A percentile compares a stretch with the other conserved stretches of the same genome.
phyloP scores from a whole-genome alignment of 2,797 vertebrate species.

The Valencia hispanica region DNA sequence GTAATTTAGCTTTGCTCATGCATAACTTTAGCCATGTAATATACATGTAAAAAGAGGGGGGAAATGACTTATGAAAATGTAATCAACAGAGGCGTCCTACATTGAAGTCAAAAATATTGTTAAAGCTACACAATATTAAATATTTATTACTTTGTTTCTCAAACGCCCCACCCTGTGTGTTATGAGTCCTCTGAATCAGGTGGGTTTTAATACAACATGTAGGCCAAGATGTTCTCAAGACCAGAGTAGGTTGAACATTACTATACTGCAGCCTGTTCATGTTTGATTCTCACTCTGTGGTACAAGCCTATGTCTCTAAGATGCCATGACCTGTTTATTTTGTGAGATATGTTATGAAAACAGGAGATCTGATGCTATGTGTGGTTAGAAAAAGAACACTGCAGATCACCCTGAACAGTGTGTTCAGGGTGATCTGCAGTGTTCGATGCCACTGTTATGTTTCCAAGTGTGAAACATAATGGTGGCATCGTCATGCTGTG shows the following conservation, averaged over 20 bases:
- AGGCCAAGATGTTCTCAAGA: not conserved
- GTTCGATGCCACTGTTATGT: no score
- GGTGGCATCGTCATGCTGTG: not conserved
- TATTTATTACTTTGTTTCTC: slow-evolving; percentile 5
- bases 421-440: no score
- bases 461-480: not conserved
- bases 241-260: not conserved
- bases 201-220: not conserved
- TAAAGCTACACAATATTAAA: slow-evolving; percentile 11
- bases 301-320: not conserved
- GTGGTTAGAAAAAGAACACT: not conserved
- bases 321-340: not conserved
- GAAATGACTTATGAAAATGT: not conserved
- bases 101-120: not conserved
- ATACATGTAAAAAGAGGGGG: not conserved
- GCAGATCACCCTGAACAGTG: no score
- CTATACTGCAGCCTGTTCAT: not conserved
- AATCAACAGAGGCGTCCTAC: not conserved
- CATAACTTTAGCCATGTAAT: not conserved
- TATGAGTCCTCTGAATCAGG: not conserved
- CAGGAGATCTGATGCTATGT: not conserved
- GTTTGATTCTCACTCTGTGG: not conserved
- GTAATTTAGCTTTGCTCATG: not conserved
- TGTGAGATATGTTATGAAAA: not conserved
- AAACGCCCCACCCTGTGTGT: not conserved